Evolutionary conservation across 92 coral and sea anemone species (phyloP), one percentile per base, ranked within the genome.

Genomic region (Phymanthus crucifer): DNA sequence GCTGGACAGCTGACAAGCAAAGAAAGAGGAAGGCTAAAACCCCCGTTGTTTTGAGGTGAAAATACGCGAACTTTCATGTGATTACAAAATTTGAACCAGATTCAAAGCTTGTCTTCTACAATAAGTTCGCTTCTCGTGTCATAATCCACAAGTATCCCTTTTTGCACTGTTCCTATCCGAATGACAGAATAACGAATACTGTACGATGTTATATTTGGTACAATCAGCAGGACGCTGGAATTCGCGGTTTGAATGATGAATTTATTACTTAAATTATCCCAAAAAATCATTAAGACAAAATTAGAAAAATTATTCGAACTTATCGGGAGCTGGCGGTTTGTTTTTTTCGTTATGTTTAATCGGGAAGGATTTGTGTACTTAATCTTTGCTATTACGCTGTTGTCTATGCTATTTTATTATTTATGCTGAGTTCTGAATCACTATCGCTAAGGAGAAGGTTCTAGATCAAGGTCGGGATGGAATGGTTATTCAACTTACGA

Each of bases 41-140:
- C 80, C 81, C 81, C 64, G 26, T 38, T 6, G 32, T 12, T 14
- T 77, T 70, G 71, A 64, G 81, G 81, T 31, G 26, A 64, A 35
- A 77, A 65, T 72, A 77, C 71, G 23, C 34, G 40, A 38, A 29
- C 10, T 27, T 38, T 32, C 65, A 19, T 37, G 47, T 64, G 26
- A 27, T 27, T 61, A 61, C 9, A 61, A 4, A 61, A 61, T 48
- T 19, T 48, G 21, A 52, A 23, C 4, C 10, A 0, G 1, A 3
- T 54, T 54, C 12, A 14, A 16, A 16, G 18, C 3, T 16, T 3
- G 21, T 21, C 21, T 29, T 54, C 2, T 24, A 9, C 11, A 26
- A n/a, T 27, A 27, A 61, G 68, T 14, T 12, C 16, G 29, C 17
- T 4, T 7, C 4, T 7, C 14, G 16, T 54, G 21, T 54, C 64